These are phyloP conservation scores for Serrognathus titanus DNA, from an alignment of 2,888 invertebrate species.

Conservation along the genomic window DNA sequence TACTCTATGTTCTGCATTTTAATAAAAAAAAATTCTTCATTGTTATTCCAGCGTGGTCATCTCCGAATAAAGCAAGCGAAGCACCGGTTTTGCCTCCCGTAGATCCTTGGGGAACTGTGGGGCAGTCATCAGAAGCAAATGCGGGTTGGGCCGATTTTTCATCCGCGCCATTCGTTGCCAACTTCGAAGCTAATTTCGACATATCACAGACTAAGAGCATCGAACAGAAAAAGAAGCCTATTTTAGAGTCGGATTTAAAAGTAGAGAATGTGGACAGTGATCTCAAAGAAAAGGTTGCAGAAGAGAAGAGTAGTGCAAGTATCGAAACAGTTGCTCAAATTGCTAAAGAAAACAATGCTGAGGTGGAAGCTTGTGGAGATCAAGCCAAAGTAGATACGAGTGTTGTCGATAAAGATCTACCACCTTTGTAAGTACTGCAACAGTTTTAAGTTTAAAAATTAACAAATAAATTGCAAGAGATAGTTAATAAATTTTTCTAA, in stretches of 20 bases:
- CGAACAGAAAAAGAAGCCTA: not conserved
- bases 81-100: constrained; percentile 21
- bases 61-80: constrained; percentile 31
- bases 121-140: constrained; percentile 13
- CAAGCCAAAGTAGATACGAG: constrained; percentile 12
- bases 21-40: not conserved
- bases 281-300: constrained; percentile 13
- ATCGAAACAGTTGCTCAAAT: constrained; percentile 18
- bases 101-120: constrained; percentile 38
- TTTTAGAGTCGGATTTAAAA: constrained; percentile 30
- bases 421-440: not conserved
- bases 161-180: constrained; percentile 30
- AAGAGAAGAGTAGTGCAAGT: constrained; percentile 8
- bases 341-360: constrained; percentile 17
- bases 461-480: too few relatives aligned
- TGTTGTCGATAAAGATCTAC: not conserved
- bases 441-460: too few relatives aligned
- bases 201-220: not conserved
- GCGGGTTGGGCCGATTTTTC: constrained; percentile 51
- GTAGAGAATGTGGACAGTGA: constrained; percentile 32
- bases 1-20: not conserved
- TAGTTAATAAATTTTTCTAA: not conserved
- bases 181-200: constrained; percentile 36
- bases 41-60: constrained; percentile 41
- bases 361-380: constrained; percentile 16